phyloP scores from a whole-genome alignment of 2,888 invertebrate species.

The Vandiemenella viatica region DNA sequence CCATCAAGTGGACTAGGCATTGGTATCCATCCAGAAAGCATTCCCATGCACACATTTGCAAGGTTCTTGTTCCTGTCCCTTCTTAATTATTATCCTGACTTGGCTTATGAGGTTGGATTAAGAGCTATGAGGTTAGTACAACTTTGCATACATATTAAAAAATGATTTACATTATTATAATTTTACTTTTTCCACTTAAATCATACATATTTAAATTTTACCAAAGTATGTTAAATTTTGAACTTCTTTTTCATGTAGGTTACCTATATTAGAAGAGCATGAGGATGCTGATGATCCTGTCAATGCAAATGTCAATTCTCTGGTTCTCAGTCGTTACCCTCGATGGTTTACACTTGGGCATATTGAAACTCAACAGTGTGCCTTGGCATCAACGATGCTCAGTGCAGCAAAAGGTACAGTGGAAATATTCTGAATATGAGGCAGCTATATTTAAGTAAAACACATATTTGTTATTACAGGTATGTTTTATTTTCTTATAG shows the following conservation, averaged over 20 bases:
- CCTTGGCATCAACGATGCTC: constrained; percentile 59
- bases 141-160: too few relatives aligned
- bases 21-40: constrained; percentile 64
- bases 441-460: not conserved
- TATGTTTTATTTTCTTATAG: too few relatives aligned
- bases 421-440: not conserved
- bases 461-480: not conserved
- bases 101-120: constrained; percentile 64
- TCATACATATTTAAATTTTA: too few relatives aligned
- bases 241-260: constrained; percentile 16
- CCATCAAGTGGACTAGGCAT: constrained; percentile 58
- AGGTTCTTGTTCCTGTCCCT: constrained; percentile 63
- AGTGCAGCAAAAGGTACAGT: constrained; percentile 49
- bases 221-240: too few relatives aligned
- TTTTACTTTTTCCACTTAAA: constrained; percentile 1
- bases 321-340: constrained; percentile 44
- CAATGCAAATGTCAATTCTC: constrained; percentile 33
- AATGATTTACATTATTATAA: not conserved
- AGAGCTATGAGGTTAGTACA: constrained; percentile 49
- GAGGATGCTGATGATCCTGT: constrained; percentile 47
- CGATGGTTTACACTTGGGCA: constrained; percentile 69
- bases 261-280: constrained; percentile 59
- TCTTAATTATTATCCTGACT: constrained; percentile 55
- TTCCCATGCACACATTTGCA: constrained; percentile 75
- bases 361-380: constrained; percentile 67